Evolutionary conservation across 30 jellyfish, hydroid and myxozoan genomes (phyloP).

Genomic region (Mastigias papua): DNA sequence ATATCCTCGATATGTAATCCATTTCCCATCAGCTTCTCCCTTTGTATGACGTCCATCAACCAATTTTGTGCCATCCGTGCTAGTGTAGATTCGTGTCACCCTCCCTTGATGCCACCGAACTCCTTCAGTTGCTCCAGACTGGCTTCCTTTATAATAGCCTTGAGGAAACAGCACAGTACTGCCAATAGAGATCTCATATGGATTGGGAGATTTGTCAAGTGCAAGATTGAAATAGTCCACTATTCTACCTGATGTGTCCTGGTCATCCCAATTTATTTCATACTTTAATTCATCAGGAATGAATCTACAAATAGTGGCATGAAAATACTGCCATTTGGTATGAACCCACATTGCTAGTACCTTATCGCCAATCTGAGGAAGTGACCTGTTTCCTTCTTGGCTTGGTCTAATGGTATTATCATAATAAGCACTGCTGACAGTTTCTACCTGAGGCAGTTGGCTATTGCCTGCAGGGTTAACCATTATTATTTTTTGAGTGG

Average conservation of each 20-base stretch:
- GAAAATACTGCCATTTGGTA: slow-evolving; percentile 89
- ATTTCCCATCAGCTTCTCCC: slow-evolving; percentile 76
- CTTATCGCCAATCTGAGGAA: slow-evolving; percentile 77
- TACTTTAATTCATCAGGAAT: slow-evolving; percentile 57
- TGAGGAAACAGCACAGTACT: slow-evolving; percentile 78
- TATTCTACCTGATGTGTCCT: slow-evolving; percentile 86
- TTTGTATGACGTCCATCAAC: slow-evolving; percentile 86
- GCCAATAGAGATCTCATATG: slow-evolving; percentile 79
- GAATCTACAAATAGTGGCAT: slow-evolving; percentile 74
- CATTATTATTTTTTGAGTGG: not conserved
- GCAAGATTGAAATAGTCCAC: slow-evolving; percentile 88
- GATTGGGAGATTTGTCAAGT: slow-evolving; percentile 69
- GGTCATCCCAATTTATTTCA: slow-evolving; percentile 96
- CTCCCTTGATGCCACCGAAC: slow-evolving; percentile 88
- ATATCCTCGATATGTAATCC: slow-evolving; percentile 65
- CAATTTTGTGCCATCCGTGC: slow-evolving; percentile 34
- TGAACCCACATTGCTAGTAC: slow-evolving; percentile 88
- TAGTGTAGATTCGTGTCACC: slow-evolving; percentile 36
- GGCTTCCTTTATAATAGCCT: slow-evolving; percentile 63
- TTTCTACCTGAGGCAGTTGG: not conserved
- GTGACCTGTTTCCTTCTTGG: slow-evolving; percentile 6
- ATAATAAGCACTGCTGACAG: not conserved
- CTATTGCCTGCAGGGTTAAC: not conserved
- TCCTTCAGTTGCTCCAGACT: slow-evolving; percentile 67
- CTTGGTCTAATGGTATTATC: not conserved